Conservation (phyloP, 2,888 invertebrate species). For the Temnothorax unifasciatus region DNA sequence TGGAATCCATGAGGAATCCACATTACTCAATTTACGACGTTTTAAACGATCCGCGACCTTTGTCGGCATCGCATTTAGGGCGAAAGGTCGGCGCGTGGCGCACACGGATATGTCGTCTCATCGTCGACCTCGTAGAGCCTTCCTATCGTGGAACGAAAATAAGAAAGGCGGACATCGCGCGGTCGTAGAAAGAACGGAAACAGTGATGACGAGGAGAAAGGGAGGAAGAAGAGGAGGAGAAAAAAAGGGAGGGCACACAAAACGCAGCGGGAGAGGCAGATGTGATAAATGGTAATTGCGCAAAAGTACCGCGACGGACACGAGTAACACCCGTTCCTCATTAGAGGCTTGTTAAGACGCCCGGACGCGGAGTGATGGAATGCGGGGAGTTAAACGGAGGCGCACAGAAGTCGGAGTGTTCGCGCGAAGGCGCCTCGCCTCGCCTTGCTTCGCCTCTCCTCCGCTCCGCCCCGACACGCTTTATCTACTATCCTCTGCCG, state of each 20-base stretch:
- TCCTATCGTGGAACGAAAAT: conserved; percentile 56
- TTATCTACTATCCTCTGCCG: conserved; percentile 48
- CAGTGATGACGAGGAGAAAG: background rate
- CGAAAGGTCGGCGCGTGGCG: conserved; percentile 61
- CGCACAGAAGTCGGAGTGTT: conserved; percentile 67
- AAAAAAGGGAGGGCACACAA: conserved; percentile 38
- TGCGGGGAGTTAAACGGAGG: conserved; percentile 69
- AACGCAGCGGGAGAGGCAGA: conserved; percentile 68
- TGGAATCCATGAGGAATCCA: conserved; percentile 13
- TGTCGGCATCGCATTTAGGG: conserved; percentile 58
- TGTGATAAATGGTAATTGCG: conserved; percentile 84
- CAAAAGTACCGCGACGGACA: conserved; percentile 81
- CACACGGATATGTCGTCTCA: conserved; percentile 63
- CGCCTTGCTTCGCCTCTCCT: conserved; percentile 56
- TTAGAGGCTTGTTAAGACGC: conserved; percentile 83
- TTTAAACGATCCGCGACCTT: conserved; percentile 58
- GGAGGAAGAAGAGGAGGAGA: no score
- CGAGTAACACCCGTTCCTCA: conserved; percentile 84
- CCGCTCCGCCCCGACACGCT: conserved; percentile 44
- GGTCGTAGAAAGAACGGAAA: conserved; percentile 23
- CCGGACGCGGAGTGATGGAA: conserved; percentile 80
- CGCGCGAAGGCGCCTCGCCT: conserved; percentile 67
- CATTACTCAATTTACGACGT: conserved; percentile 37
- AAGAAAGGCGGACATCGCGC: conserved; percentile 42
- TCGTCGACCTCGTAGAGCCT: conserved; percentile 24